A percentile compares a stretch with the other conserved stretches of the same genome.
Conservation (phyloP, 2,888 invertebrate genomes). For the Phaonia tiefii region DNA sequence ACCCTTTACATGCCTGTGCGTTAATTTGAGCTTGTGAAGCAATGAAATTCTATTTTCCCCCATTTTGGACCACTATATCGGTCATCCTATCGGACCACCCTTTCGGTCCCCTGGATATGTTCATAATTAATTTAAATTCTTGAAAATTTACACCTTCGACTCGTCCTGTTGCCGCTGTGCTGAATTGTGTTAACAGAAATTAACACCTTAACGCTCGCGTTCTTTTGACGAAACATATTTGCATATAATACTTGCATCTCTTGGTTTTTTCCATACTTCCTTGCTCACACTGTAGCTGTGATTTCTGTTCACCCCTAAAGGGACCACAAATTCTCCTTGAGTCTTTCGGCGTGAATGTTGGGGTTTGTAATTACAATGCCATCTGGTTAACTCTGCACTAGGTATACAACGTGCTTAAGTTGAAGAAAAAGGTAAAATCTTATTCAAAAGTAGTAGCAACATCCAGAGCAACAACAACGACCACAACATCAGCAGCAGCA, state of each 20-base stretch:
- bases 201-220: conserved; percentile 1
- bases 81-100: no score
- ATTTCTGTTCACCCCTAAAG: neutral
- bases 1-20: no score
- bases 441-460: conserved; percentile 9
- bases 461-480: neutral
- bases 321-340: conserved; percentile 6
- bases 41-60: no score
- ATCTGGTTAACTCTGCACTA: conserved; percentile 15
- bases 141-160: no score
- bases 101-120: no score
- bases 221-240: neutral
- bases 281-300: neutral
- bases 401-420: conserved; percentile 40
- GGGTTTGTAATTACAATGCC: conserved; percentile 34
- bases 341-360: neutral
- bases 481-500: conserved; percentile 7
- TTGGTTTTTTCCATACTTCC: conserved; percentile 1
- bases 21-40: no score
- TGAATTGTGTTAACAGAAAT: neutral
- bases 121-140: no score
- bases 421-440: conserved; percentile 41
- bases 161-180: no score
- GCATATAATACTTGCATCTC: neutral
- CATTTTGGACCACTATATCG: no score